Conservation (phyloP, 2,113 vertebrate genomes). For the Neogale vison region DNA sequence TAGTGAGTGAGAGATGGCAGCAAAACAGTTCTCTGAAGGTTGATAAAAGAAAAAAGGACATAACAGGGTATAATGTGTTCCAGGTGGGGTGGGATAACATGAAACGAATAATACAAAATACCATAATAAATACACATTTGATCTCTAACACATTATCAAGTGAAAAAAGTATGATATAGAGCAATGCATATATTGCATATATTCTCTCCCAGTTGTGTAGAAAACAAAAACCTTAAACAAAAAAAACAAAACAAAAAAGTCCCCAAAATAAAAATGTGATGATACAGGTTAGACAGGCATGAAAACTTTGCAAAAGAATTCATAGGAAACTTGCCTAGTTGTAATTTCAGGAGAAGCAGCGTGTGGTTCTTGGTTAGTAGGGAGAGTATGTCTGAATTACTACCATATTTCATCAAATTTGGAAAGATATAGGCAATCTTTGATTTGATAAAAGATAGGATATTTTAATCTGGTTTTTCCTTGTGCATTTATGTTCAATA, state of each 20-base stretch:
- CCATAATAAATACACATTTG: not conserved
- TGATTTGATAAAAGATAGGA: not conserved
- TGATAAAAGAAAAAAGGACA: not conserved
- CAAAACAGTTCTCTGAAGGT: not conserved
- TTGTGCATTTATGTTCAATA: not conserved
- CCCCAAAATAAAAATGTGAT: not conserved
- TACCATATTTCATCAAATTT: not conserved
- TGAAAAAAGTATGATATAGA: not conserved
- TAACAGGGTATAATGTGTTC: not conserved
- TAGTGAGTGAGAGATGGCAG: not conserved
- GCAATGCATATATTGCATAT: not conserved
- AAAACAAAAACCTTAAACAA: not conserved
- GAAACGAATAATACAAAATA: not conserved
- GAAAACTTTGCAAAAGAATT: not conserved
- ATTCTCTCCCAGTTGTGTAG: not conserved
- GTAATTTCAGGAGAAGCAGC: not conserved
- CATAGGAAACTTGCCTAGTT: not conserved
- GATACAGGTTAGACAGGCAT: not conserved
- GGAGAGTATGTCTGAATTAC: not conserved
- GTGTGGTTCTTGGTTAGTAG: not conserved
- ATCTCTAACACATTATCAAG: not conserved
- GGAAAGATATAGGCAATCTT: not conserved
- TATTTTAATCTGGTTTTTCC: not conserved
- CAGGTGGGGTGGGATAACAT: not conserved
- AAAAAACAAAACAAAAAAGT: not conserved